Percentiles rank a stretch among this genome's conserved stretches.
phyloP scores from a whole-genome alignment of 2,113 vertebrate genomes.

The Pithys albifrons region DNA sequence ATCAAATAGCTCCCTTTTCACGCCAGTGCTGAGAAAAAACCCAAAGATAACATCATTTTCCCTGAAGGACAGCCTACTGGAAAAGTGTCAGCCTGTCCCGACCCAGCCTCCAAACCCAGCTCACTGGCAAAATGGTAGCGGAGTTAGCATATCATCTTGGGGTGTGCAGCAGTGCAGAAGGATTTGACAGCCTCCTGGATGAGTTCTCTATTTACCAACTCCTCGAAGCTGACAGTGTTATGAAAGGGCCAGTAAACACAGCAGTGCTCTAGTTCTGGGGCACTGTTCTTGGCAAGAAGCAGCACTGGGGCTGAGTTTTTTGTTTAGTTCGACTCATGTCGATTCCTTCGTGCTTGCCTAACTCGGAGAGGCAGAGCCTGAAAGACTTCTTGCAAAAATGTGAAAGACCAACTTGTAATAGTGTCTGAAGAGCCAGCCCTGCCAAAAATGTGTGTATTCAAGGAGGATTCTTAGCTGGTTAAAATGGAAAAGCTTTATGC shows the following conservation, averaged over 20 bases:
- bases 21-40: not conserved
- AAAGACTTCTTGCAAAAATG: conserved; percentile 16
- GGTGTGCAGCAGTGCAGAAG: conserved; percentile 69
- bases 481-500: not conserved
- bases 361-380: conserved; percentile 38
- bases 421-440: conserved; percentile 36
- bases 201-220: conserved; percentile 61
- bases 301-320: conserved; percentile 13
- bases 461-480: not conserved
- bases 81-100: conserved; percentile 64
- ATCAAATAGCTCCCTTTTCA: conserved; percentile 33
- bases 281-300: conserved; percentile 61
- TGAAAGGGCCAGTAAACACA: conserved; percentile 58
- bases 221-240: conserved; percentile 50
- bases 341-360: not conserved
- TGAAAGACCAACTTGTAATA: conserved; percentile 25
- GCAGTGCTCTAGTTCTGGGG: conserved; percentile 44
- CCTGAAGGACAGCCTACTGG: conserved; percentile 63
- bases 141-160: conserved; percentile 52
- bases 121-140: conserved; percentile 68
- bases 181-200: conserved; percentile 67
- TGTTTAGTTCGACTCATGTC: not conserved
- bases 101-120: conserved; percentile 72
- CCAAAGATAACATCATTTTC: conserved; percentile 51
- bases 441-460: conserved; percentile 25